phyloP scores from a whole-genome alignment of 2,113 vertebrate species.

The Cinclus cinclus region DNA sequence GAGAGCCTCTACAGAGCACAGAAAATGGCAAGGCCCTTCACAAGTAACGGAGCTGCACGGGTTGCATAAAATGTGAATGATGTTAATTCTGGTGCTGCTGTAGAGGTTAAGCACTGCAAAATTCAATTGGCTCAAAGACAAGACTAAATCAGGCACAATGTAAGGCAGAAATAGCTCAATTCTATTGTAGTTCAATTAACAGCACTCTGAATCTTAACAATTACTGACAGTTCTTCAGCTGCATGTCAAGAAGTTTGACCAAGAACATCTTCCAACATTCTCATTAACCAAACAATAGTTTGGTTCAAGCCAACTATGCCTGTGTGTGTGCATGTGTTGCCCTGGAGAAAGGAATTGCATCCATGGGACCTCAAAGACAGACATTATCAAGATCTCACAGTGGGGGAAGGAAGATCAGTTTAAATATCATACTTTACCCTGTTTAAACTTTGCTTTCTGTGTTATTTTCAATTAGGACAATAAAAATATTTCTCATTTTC shows the following conservation, averaged over 20 bases:
- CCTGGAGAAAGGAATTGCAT: not conserved
- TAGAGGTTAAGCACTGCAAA: not conserved
- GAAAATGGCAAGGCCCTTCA: not conserved
- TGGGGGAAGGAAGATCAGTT: not conserved
- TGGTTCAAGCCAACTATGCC: not conserved
- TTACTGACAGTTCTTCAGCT: not conserved
- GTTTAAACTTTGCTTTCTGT: not conserved
- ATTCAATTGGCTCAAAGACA: not conserved
- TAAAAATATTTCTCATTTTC: not conserved
- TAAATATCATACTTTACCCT: not conserved
- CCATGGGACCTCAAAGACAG: not conserved
- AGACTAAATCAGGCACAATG: not conserved
- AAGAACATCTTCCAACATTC: not conserved
- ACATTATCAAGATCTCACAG: not conserved
- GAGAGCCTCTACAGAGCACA: not conserved
- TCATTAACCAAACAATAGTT: not conserved
- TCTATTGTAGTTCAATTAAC: not conserved
- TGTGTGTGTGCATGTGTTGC: not conserved
- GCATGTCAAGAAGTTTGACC: not conserved
- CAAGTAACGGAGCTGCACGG: not conserved
- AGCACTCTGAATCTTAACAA: not conserved
- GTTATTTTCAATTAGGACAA: not conserved
- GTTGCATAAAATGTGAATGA: accelerated
- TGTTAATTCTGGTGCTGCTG: not conserved
- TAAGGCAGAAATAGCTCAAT: not conserved